Conservation (phyloP, 2,888 invertebrate genomes). For the Atherix ibis region DNA sequence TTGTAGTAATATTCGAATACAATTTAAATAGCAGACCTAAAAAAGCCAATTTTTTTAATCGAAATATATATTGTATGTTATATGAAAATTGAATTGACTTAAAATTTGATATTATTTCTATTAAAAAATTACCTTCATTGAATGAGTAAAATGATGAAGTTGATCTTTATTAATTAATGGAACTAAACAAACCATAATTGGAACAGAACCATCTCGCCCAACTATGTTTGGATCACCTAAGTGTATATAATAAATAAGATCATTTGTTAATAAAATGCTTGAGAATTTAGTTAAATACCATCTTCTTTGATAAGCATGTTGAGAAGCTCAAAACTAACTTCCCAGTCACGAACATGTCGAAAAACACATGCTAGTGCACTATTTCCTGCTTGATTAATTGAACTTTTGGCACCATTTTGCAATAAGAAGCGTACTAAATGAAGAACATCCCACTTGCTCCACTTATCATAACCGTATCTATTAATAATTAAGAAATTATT, state of each 20-base stretch:
- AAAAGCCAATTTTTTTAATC: slow-evolving; percentile 11
- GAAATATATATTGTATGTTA: neutral
- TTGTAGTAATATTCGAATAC: slow-evolving; percentile 49
- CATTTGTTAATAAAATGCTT: neutral
- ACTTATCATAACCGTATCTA: slow-evolving; percentile 49
- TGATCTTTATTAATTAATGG: slow-evolving; percentile 61
- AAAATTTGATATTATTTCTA: no score
- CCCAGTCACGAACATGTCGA: slow-evolving; percentile 54
- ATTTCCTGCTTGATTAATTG: slow-evolving; percentile 52
- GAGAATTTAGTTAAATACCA: slow-evolving; percentile 17
- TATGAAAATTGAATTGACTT: no score
- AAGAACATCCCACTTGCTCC: slow-evolving; percentile 60
- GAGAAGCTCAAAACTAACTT: slow-evolving; percentile 35
- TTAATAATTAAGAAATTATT: no score
- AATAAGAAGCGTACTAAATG: slow-evolving; percentile 47
- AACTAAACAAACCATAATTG: slow-evolving; percentile 58
- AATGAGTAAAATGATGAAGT: slow-evolving; percentile 53
- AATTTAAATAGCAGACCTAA: slow-evolving; percentile 53
- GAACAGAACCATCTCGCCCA: slow-evolving; percentile 53
- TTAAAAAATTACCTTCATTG: slow-evolving; percentile 46
- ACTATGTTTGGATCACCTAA: slow-evolving; percentile 49
- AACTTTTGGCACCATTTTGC: slow-evolving; percentile 47
- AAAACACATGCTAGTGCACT: slow-evolving; percentile 54
- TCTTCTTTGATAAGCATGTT: slow-evolving; percentile 33
- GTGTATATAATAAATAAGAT: slow-evolving; percentile 2